Evolutionary conservation across 2,888 invertebrate species (phyloP), one percentile per base, ranked within the genome.

Genomic region (Sminthurides aquaticus): DNA sequence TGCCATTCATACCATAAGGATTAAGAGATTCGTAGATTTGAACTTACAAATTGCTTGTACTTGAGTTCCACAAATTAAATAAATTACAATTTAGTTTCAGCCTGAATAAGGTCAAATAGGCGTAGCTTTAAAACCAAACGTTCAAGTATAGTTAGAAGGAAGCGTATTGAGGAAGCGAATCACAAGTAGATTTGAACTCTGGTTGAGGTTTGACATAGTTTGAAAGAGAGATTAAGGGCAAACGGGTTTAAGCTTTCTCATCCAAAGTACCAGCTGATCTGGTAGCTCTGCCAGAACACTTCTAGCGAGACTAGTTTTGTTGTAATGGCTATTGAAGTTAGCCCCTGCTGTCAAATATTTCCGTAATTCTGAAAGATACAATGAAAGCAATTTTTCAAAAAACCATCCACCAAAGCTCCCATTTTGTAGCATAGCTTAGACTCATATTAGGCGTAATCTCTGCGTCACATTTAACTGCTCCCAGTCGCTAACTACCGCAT

Each of bases 251-350:
- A 77, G 75, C 29, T 76, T 77, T 69, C 78, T 78, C 80, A 80
- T 80, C 70, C 73, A 77, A 26, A 75, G 71, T 3, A 77, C 64
- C 59, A 78, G 71, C 69, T 82, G 81, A 58, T 79, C 79, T 1
- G 81, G 81, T 20, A 83, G 79, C 75, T 83, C 83, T 29, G 80
- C 81, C 43, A 83, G 73, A 2, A 82, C 82, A 70, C 80, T 81
- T 73, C 81, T 80, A 54, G 82, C 82, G 57, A 83, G 76, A 60
- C 76, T 68, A 54, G 64, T 57, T 66, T 72, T 69, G 65, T 70
- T 73, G 60, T 62, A 59, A 25, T 56, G 61, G 49, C 66, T 65
- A 61, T 34, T 26, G 27, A 65, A 65, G 64, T 62, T 60, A 62
- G 70, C 66, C 52, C 70, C 68, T 29, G 60, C 55, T 27, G 65